Percentiles rank a stretch among this genome's conserved stretches.
Conservation (phyloP, 2,113 vertebrate species). For the Eulemur macaco region DNA sequence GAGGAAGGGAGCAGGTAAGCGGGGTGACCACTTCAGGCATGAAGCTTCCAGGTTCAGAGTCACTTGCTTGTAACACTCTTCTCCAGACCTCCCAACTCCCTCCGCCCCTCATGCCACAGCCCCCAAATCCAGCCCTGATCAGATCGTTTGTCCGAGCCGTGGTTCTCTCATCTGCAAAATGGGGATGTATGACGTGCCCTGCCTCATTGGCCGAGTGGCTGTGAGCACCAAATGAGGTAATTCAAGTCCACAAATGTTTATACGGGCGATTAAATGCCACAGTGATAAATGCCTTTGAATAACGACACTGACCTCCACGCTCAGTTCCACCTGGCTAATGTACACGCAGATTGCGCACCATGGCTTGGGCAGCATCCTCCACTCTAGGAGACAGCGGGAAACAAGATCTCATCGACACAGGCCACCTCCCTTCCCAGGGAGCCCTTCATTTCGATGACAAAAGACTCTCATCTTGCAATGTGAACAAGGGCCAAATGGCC, state of each 20-base stretch:
- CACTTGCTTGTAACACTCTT: not conserved
- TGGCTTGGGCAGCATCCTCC: not conserved
- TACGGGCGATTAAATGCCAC: not conserved
- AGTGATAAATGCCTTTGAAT: not conserved
- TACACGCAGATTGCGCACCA: not conserved
- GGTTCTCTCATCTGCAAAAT: not conserved
- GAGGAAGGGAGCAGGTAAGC: not conserved
- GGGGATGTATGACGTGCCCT: not conserved
- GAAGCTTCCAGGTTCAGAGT: not conserved
- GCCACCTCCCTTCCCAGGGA: not conserved
- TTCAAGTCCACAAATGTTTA: constrained; percentile 26
- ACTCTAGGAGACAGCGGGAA: not conserved
- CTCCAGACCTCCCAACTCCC: not conserved
- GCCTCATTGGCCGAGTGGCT: not conserved
- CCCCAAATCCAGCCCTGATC: not conserved
- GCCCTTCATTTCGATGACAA: not conserved
- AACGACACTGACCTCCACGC: not conserved
- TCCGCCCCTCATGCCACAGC: no score
- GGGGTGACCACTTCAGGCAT: not conserved
- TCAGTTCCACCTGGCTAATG: not conserved
- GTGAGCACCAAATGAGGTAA: not conserved
- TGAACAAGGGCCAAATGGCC: not conserved
- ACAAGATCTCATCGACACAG: not conserved
- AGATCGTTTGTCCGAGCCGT: not conserved
- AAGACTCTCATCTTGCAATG: not conserved